Evolutionary conservation across 1,140 invertebrate genomes (phyloP), one percentile per base, ranked within the genome.

Genomic region (Aphelenchoides fujianensis): DNA sequence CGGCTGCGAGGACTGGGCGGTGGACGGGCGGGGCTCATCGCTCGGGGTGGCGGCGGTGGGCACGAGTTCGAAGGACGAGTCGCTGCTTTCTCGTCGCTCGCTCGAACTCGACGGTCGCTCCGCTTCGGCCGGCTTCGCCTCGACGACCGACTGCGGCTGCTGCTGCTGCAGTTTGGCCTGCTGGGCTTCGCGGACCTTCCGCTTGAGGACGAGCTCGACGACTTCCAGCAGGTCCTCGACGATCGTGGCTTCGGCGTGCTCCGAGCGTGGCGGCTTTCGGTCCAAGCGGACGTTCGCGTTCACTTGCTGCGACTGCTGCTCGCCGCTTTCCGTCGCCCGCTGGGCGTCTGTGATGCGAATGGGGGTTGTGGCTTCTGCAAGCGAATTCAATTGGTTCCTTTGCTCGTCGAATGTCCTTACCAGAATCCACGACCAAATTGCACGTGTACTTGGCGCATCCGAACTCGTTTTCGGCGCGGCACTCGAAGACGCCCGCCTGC

Each of bases 371-470:
- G 41, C 12, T 16, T 48, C 41, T 48, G 23, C n/a, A n/a, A n/a
- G n/a, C n/a, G 12, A 48, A 48, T 16, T 48, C 12, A 48, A 48
- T 48, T 48, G n/a, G n/a, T n/a, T n/a, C n/a, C n/a, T n/a, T n/a
- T n/a, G n/a, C n/a, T n/a, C n/a, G n/a, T n/a, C n/a, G n/a, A n/a
- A n/a, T n/a, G n/a, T n/a, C n/a, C n/a, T n/a, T 48, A 48, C 41
- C 41, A 12, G 41, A 48, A 30, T 71, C 71, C 32, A 74, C 70
- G 16, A 12, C 61, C 1, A 77, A 32, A 41, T 55, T 71, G 55
- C 67, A 70, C 12, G 73, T 70, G 64, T 73, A 80, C 41, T 69
- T 19, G 12, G 78, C 72, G 32, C 68, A 61, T 61, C 78, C 78
- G 57, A 77, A 74, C 23, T 67, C 52, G 54, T 79, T 79, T 41